Evolutionary conservation across 2,888 invertebrate genomes (phyloP).

Genomic region (Imbricaverruca yamaguchii): DNA sequence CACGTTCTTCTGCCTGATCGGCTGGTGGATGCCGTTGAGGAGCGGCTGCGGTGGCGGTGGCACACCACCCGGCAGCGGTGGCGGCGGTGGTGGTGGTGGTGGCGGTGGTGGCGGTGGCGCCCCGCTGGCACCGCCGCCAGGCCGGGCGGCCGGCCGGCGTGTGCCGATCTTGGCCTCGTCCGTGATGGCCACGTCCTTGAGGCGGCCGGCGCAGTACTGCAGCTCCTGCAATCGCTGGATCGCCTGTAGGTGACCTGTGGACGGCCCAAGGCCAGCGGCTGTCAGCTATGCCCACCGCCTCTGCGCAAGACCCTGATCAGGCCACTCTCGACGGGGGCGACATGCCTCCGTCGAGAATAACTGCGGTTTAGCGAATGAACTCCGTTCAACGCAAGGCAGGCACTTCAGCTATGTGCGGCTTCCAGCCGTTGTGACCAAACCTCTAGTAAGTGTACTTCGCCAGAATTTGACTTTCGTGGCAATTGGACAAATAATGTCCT

Average conservation of each 20-base stretch:
- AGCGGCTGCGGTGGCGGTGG: slow-evolving; percentile 33
- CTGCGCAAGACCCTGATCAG: too few relatives aligned
- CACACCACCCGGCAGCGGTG: slow-evolving; percentile 31
- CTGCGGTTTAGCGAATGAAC: too few relatives aligned
- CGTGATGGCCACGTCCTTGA: background rate
- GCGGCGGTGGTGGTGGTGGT: slow-evolving; percentile 35
- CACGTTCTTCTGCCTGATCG: slow-evolving; percentile 49
- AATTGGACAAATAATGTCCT: too few relatives aligned
- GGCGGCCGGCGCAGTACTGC: slow-evolving; percentile 20
- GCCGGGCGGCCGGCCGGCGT: background rate
- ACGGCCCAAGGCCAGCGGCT: background rate
- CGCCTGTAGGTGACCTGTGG: slow-evolving; percentile 72
- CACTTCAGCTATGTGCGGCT: too few relatives aligned
- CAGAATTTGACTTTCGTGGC: too few relatives aligned
- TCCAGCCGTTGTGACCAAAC: too few relatives aligned
- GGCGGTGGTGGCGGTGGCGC: slow-evolving; percentile 32
- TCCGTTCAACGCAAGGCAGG: too few relatives aligned
- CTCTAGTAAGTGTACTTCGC: too few relatives aligned
- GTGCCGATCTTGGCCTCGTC: background rate
- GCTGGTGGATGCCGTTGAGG: slow-evolving; percentile 24
- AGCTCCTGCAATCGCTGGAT: slow-evolving; percentile 56
- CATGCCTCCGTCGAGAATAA: too few relatives aligned
- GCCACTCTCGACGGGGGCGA: too few relatives aligned
- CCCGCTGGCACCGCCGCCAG: slow-evolving; percentile 39
- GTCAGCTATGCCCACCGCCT: too few relatives aligned